Evolutionary conservation across 2,888 invertebrate species (phyloP).

Genomic region (Limnephilus lunatus): DNA sequence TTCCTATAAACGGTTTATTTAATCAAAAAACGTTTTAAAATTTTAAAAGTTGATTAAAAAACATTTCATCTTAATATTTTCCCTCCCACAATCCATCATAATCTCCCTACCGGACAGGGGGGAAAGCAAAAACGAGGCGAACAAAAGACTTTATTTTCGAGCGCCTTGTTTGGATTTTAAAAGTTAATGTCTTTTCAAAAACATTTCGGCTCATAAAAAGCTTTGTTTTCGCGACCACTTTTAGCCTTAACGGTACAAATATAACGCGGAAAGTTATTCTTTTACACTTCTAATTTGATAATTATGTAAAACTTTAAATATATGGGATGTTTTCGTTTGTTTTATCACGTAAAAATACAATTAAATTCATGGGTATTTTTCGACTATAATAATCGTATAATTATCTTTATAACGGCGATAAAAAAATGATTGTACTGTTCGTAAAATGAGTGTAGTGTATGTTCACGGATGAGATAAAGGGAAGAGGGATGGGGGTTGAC

Average conservation of each 20-base stretch:
- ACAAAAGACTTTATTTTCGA: conserved; percentile 28
- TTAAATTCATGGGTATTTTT: background rate
- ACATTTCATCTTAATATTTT: background rate
- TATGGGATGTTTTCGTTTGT: background rate
- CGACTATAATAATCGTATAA: background rate
- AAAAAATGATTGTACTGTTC: no score
- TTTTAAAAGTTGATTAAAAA: conserved; percentile 25
- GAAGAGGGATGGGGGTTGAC: background rate
- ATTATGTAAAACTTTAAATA: background rate
- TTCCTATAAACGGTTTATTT: background rate
- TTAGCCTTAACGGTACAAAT: background rate
- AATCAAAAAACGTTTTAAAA: background rate
- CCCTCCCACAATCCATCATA: conserved; percentile 22
- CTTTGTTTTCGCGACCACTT: background rate
- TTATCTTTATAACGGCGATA: background rate
- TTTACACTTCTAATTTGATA: background rate
- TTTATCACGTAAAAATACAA: background rate
- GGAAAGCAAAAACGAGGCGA: background rate
- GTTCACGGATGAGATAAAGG: background rate
- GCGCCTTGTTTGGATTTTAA: conserved; percentile 35
- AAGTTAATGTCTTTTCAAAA: conserved; percentile 18
- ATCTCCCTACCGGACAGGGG: conserved; percentile 6
- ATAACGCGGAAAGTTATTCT: background rate
- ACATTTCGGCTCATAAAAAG: background rate
- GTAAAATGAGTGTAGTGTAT: background rate